Percentiles rank a stretch among this genome's conserved stretches.
These are phyloP conservation scores for Trinectes maculatus DNA, from an alignment of 2,113 vertebrate genomes.

Conservation along the genomic window DNA sequence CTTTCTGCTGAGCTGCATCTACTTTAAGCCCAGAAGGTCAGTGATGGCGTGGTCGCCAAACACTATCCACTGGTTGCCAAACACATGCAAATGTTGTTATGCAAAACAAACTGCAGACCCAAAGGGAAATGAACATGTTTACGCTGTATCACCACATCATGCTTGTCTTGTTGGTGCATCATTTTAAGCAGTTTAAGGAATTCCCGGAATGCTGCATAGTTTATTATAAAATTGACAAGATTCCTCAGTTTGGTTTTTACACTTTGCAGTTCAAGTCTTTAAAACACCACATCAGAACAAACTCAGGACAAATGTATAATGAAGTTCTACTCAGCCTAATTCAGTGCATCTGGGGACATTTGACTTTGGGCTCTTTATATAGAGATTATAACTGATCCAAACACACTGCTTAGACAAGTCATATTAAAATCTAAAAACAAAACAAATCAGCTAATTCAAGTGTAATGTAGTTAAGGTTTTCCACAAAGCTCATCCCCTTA, in stretches of 20 bases:
- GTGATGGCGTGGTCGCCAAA: background rate
- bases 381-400: background rate
- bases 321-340: background rate
- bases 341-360: too few relatives aligned
- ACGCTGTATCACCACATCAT: slow-evolving; percentile 20
- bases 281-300: slow-evolving; percentile 12
- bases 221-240: background rate
- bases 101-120: slow-evolving; percentile 40
- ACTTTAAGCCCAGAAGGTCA: background rate
- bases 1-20: slow-evolving; percentile 18
- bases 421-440: slow-evolving; percentile 45
- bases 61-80: slow-evolving; percentile 6
- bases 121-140: slow-evolving; percentile 27
- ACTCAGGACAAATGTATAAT: slow-evolving; percentile 58
- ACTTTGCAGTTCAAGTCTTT: background rate
- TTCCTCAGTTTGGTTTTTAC: background rate
- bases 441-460: background rate
- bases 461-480: background rate
- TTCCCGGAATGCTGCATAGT: background rate
- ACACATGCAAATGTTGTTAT: slow-evolving; percentile 35
- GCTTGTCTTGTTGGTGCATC: background rate
- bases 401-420: slow-evolving; percentile 52
- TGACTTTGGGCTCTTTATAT: background rate
- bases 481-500: background rate
- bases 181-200: background rate